Base-by-base conservation (phyloP, 2,797 vertebrate species). In the Galago senegalensis region DNA sequence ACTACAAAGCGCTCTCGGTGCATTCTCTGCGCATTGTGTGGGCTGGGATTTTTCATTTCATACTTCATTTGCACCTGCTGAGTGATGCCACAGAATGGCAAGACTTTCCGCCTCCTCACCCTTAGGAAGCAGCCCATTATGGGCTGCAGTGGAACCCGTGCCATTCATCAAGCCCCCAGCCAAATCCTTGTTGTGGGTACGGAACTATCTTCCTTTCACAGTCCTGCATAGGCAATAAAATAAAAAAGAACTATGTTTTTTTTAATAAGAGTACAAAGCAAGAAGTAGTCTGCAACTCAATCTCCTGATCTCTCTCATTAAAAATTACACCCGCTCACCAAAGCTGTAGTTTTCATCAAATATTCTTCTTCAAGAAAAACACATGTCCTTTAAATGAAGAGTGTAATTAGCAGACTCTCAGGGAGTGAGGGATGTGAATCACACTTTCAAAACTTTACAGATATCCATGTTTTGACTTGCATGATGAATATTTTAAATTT, bases 11-110 rank as follows among this genome's bases (percentile, higher is more conserved):
- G 91, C 53, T 94, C 27, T 95, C 92, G 96, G 96, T 96, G 97
- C 97, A 96, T 97, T 95, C 75, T 97, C 97, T 95, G 56, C 97
- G 92, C 90, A 67, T 73, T 97, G 98, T 97, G 97, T 98, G 96
- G 98, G 97, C 37, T 98, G 96, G 97, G 90, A 97, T 97, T 90
- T 98, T 98, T 98, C 98, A 98, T 98, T 98, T 98, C 97, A 97
- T 98, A 97, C 98, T 98, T 98, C 98, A 98, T 98, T 98, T 98
- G 97, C 98, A 98, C 98, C 98, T 98, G 96, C 98, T 98, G 98
- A 98, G 97, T 96, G 98, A 98, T 98, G 95, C 97, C 81, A 96
- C 80, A 85, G 97, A 98, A 98, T 96, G 97, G 97, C 97, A 98
- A 82, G 95, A 93, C 93, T 96, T 98, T 97, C 81, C 97, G 89